These are phyloP conservation scores for Chrysochloris asiatica DNA, from an alignment of 2,113 vertebrate genomes.

Conservation along the genomic window DNA sequence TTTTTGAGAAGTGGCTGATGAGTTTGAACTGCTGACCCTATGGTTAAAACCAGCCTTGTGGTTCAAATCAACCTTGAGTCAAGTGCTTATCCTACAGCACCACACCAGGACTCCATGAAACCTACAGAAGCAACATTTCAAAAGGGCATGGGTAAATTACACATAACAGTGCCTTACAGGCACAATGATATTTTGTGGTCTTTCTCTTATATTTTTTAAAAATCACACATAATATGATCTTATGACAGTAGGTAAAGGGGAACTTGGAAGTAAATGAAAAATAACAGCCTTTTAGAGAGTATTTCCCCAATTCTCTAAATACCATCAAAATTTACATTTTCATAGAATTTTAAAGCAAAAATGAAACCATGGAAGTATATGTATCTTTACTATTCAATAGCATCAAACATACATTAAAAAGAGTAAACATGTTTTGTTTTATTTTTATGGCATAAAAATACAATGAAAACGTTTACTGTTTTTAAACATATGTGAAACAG, in stretches of 20 bases:
- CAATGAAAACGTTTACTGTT: background rate
- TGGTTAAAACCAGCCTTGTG: too few species aligned
- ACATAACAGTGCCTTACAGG: background rate
- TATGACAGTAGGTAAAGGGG: background rate
- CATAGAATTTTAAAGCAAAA: slow-evolving; percentile 13
- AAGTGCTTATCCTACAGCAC: too few species aligned
- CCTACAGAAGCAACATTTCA: slow-evolving; percentile 1
- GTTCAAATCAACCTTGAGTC: too few species aligned
- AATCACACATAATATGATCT: background rate
- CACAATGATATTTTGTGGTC: background rate
- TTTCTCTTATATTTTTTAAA: background rate
- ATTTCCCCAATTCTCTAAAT: background rate
- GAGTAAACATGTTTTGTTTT: too few species aligned
- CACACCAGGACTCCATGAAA: too few species aligned
- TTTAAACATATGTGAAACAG: background rate
- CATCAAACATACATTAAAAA: too few species aligned
- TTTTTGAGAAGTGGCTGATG: too few species aligned
- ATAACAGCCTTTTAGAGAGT: background rate
- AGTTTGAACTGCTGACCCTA: too few species aligned
- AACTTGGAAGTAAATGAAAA: slow-evolving; percentile 12
- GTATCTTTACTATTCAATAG: too few species aligned
- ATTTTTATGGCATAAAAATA: too few species aligned
- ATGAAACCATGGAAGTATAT: too few species aligned
- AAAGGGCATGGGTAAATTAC: background rate
- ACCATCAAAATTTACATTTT: background rate